These are phyloP conservation scores for Papilio dardanus DNA, from an alignment of 1,140 invertebrate species.

Conservation along the genomic window DNA sequence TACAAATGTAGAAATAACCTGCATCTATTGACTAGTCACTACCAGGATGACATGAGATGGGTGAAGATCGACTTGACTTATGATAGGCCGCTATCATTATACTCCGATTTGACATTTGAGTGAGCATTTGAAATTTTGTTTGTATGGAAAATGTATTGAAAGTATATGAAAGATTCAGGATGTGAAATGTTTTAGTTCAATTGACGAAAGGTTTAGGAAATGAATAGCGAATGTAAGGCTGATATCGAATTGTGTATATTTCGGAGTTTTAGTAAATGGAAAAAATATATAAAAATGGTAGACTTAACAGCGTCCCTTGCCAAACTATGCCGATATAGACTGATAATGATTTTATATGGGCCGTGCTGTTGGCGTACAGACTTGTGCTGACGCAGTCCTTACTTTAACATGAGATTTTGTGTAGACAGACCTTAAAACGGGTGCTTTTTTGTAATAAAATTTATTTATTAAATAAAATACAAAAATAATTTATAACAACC, in stretches of 20 bases:
- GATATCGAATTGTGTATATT: slow-evolving; percentile 31
- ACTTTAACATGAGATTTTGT: slow-evolving; percentile 15
- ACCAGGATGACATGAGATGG: slow-evolving; percentile 1
- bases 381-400: slow-evolving; percentile 14
- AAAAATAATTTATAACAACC: neutral
- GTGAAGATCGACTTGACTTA: neutral
- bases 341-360: slow-evolving; percentile 20
- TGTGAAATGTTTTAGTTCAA: neutral
- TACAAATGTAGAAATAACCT: neutral
- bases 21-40: slow-evolving; percentile 6
- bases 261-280: slow-evolving; percentile 12
- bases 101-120: slow-evolving; percentile 6
- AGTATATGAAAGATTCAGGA: neutral
- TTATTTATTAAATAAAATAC: neutral
- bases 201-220: slow-evolving; percentile 3
- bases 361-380: slow-evolving; percentile 25
- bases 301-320: slow-evolving; percentile 25
- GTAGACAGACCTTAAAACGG: neutral
- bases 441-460: slow-evolving; percentile 14
- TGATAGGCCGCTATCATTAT: neutral
- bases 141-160: neutral
- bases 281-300: slow-evolving; percentile 14
- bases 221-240: slow-evolving; percentile 36
- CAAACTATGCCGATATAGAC: slow-evolving; percentile 36
- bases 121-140: slow-evolving; percentile 13